phyloP scores from a whole-genome alignment of 1,140 invertebrate genomes.

The Caenorhabditis inopinata region DNA sequence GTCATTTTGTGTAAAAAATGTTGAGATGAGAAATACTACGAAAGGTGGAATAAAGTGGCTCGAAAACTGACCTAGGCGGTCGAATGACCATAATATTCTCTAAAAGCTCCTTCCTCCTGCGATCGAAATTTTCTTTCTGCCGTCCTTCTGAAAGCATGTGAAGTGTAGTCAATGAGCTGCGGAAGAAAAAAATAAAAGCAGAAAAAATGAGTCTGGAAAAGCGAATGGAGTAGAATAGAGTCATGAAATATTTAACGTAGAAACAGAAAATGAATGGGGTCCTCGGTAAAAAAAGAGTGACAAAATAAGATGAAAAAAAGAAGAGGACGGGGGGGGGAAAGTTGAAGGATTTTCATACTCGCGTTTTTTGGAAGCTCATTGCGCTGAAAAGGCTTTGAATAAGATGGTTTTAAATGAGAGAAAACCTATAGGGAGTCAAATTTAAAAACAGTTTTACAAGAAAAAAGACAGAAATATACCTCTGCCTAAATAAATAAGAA shows the following conservation, averaged over 20 bases:
- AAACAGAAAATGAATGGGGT: constrained; percentile 8
- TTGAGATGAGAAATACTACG: constrained; percentile 12
- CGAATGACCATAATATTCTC: constrained; percentile 15
- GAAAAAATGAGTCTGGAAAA: background rate
- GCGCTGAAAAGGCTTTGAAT: too few species aligned
- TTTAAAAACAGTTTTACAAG: too few species aligned
- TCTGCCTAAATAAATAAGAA: background rate
- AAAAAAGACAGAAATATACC: too few species aligned
- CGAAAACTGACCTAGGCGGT: constrained; percentile 23
- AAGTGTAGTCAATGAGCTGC: background rate
- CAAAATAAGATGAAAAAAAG: background rate
- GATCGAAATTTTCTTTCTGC: constrained; percentile 28
- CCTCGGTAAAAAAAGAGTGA: background rate
- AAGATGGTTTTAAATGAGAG: too few species aligned
- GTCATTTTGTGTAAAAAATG: constrained; percentile 25
- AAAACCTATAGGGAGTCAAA: too few species aligned
- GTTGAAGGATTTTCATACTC: background rate
- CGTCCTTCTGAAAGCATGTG: background rate
- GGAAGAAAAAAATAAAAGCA: background rate
- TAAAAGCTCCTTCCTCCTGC: background rate
- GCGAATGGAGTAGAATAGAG: background rate
- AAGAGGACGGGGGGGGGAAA: background rate
- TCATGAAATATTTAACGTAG: constrained; percentile 25
- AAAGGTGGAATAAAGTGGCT: background rate
- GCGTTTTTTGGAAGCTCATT: background rate